Base-by-base conservation (phyloP, 1,140 invertebrate species). In the Harlomillsia oculata region DNA sequence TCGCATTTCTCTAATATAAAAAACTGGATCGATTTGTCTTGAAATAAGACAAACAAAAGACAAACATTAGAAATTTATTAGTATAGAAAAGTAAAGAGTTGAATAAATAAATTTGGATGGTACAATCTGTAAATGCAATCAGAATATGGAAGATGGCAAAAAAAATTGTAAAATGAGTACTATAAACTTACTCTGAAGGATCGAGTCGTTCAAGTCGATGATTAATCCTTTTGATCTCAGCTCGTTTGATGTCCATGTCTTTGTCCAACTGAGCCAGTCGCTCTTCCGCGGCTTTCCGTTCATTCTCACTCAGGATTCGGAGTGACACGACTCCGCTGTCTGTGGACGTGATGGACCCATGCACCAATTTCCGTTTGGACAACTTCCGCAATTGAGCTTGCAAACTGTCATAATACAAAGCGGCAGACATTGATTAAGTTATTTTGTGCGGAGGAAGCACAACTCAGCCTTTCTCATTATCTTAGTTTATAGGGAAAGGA, bases 211-310 rank as follows among this genome's bases (percentile, higher is more conserved):
- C 84, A 21, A 88, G 72, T 1, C 82, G 76, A 53, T 82, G 71
- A 68, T 84, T 84, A 8, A 87, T 74, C 63, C 85, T 84, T 67
- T 84, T 85, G 67, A 87, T 85, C 32, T 80, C 77, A 29, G 80
- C 72, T 63, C 78, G 74, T 64, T 85, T 83, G 62, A 81, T 76
- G 59, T 87, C 83, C 44, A 84, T 77, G 63, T 87, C 84, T 9
- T 75, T 74, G 49, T 78, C 76, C 18, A 87, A 72, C 59, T 77
- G 76, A 32, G 75, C 70, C 46, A 85, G 75, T 41, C 82, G 74
- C 39, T 85, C 82, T 63, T 85, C 82, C 5, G 82, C 77, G 11
- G 78, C 77, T 58, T 79, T 77, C 53, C 78, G 76, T 65, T 87
- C 84, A 49, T 62, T 64, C 48, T 73, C 72, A 30, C 66, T 71